Base-by-base conservation (phyloP, 1,140 invertebrate genomes). In the Leucophenga varia region DNA sequence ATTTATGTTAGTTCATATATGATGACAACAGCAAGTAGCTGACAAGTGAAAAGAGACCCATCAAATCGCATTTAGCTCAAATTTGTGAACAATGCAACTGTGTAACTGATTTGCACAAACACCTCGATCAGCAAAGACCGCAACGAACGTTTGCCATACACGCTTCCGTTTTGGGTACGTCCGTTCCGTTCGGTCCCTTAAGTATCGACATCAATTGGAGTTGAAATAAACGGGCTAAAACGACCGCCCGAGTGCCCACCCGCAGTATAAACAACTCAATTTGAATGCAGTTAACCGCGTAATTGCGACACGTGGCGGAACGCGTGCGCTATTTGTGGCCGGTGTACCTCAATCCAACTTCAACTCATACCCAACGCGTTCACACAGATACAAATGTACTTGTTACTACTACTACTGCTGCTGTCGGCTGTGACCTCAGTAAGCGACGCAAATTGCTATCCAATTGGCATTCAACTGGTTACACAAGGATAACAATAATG, bases 221-320 rank as follows among this genome's bases (percentile, higher is more conserved):
- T 41, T 41, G 31, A 41, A 41, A 30, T 41, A 41, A 41, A 41
- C 31, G 28, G 28, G 39, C 28, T 41, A 41, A 41, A 41, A 30
- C 31, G n/a, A n/a, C n/a, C n/a, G n/a, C n/a, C n/a, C n/a, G 17
- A 34, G 41, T 55, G 41, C 52, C 58, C 61, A 67, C 59, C 55
- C 64, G 56, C 61, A 61, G 57, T 64, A 70, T 70, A 70, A 70
- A 70, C 65, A 70, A 70, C 65, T 70, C 65, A 71, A 71, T 71
- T 71, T 64, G 63, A 71, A 71, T 67, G 67, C 67, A 71, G 70
- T 71, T 71, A 71, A 71, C 67, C 67, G 63, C 67, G 69, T 68
- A 71, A 71, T 71, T 71, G 67, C 50, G 57, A 49, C 67, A 71
- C 67, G 67, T 67, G 67, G 46, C 47, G 55, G 46, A 56, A 67